Base-by-base conservation (phyloP, 2,113 vertebrate species). In the Centropus unirufus region DNA sequence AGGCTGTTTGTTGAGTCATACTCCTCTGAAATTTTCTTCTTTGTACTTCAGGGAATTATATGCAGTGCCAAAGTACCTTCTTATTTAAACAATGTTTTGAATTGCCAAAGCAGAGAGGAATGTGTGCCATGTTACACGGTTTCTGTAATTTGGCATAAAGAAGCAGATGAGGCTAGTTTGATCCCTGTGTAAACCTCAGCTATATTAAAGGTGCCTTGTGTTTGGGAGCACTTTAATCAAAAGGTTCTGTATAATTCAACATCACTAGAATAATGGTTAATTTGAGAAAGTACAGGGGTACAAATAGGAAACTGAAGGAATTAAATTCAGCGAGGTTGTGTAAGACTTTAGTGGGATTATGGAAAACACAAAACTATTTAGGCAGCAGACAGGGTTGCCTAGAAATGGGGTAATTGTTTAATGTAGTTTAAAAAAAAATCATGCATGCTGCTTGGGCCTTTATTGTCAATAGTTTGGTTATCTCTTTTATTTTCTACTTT, bases 231-330 rank as follows among this genome's bases (percentile, higher is more conserved):
- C 81, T 93, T 39, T 55, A 85, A 85, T 90, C 62, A 95, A 87
- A 94, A 93, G 87, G 67, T 81, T 89, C 67, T 83, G 83, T 86
- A 36, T 70, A 95, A 96, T 93, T 94, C 77, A 89, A 83, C 83
- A 93, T 89, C 80, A 93, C 62, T 80, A 57, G 74, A 76, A 90
- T 74, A 94, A 92, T 80, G 69, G 76, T 46, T 82, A 64, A 85
- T 70, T 77, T 77, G n/a, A 70, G 63, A 91, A 87, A 90, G 24
- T 55, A 83, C 34, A 62, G 49, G 46, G 36, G 64, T 40, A 75
- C 73, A 63, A 95, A 62, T 67, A 74, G 34, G 83, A 92, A 95
- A 87, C 74, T 58, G 72, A 82, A 74, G 90, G 84, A 92, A 92
- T 83, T 83, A 74, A 78, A 92, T 91, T 83, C 92, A 93, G 15